Evolutionary conservation across 2,888 invertebrate genomes (phyloP).

Genomic region (Tanytarsus gracilentus): DNA sequence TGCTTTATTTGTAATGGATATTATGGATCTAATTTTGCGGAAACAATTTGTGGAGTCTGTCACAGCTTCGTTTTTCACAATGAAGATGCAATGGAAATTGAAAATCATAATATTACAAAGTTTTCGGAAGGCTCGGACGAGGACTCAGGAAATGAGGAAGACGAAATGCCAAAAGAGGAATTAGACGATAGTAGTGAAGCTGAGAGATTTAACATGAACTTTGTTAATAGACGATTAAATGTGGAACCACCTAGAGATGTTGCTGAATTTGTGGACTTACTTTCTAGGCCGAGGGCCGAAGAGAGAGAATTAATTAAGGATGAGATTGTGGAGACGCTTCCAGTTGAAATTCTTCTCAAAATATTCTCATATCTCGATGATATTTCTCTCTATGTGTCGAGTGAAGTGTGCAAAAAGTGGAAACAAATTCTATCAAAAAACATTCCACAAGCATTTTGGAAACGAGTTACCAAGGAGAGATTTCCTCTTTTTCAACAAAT

Average conservation of each 20-base stretch:
- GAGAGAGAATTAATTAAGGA: constrained; percentile 34
- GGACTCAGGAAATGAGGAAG: constrained; percentile 91
- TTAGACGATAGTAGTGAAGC: constrained; percentile 24
- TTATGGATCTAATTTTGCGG: constrained; percentile 83
- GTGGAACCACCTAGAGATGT: constrained; percentile 37
- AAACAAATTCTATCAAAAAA: constrained; percentile 68
- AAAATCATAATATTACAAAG: constrained; percentile 39
- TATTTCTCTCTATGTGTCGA: constrained; percentile 80
- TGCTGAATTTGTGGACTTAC: constrained; percentile 38
- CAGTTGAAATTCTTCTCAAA: constrained; percentile 62
- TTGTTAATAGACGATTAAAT: constrained; percentile 31
- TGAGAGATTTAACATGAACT: constrained; percentile 14
- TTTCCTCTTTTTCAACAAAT: constrained; percentile 84
- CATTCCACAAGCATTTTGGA: constrained; percentile 71
- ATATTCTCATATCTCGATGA: constrained; percentile 88
- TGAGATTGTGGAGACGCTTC: constrained; percentile 33
- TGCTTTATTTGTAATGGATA: constrained; percentile 86
- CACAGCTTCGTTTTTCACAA: constrained; percentile 82
- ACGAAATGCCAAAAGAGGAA: constrained; percentile 45
- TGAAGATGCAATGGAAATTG: constrained; percentile 37
- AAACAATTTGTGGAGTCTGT: constrained; percentile 85
- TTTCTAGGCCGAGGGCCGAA: constrained; percentile 36
- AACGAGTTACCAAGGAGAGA: constrained; percentile 60
- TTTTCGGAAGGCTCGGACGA: constrained; percentile 65
- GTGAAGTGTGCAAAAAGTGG: constrained; percentile 82